phyloP scores from a whole-genome alignment of 1,140 invertebrate species.

The Plodia interpunctella region DNA sequence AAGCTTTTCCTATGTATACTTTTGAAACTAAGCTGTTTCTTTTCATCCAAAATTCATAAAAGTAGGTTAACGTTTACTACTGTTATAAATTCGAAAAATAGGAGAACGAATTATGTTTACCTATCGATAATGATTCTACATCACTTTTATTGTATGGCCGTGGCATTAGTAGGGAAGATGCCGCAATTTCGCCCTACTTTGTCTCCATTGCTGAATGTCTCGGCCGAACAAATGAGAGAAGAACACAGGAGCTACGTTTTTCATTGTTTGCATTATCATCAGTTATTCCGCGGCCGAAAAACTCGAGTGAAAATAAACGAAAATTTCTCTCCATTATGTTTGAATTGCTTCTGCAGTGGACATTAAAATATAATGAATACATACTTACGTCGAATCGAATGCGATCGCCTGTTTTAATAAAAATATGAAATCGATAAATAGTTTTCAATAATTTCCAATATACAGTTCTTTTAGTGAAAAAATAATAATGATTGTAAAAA shows the following conservation, averaged over 20 bases:
- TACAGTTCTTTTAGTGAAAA: too few relatives aligned
- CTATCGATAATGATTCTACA: too few relatives aligned
- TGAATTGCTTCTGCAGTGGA: not conserved
- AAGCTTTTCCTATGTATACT: too few relatives aligned
- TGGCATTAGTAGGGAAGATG: conserved; percentile 31
- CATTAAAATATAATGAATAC: not conserved
- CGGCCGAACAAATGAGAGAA: conserved; percentile 41
- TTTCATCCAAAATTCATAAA: too few relatives aligned
- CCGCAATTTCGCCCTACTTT: conserved; percentile 53
- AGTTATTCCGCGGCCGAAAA: not conserved
- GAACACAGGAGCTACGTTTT: conserved; percentile 37
- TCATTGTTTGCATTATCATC: conserved; percentile 32
- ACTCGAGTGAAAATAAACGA: not conserved
- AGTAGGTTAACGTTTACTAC: not conserved
- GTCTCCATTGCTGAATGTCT: conserved; percentile 50
- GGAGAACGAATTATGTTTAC: too few relatives aligned
- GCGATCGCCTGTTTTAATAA: too few relatives aligned
- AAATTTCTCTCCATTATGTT: not conserved
- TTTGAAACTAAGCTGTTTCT: too few relatives aligned
- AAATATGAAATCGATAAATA: too few relatives aligned
- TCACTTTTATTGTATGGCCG: conserved; percentile 9
- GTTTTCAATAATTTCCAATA: too few relatives aligned
- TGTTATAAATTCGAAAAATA: too few relatives aligned
- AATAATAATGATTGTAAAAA: too few relatives aligned
- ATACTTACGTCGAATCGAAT: not conserved